Evolutionary conservation across 2,797 vertebrate species (phyloP), one percentile per base, ranked within the genome.

Genomic region (Salmo trutta): DNA sequence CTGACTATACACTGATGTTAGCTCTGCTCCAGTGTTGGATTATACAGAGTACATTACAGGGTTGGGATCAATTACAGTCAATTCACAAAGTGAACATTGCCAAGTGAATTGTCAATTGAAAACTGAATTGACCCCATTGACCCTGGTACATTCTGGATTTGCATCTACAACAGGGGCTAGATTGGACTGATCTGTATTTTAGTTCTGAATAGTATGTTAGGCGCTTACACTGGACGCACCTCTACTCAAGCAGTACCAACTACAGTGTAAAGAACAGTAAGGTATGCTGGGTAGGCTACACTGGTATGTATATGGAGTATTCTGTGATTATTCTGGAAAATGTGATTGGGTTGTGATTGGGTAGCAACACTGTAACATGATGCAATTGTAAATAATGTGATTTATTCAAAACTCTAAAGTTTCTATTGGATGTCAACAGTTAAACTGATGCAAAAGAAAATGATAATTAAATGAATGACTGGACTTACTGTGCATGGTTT

Each of bases 201-300:
- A 27, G 51, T n/a, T 73, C 29, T 80, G 74, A 82, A 70, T 52
- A 77, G 67, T 70, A 24, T 33, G 72, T 77, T 83, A 82, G 77
- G 75, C 64, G 14, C 77, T 87, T 76, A 87, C 86, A 88, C 84
- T 88, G 86, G 85, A 88, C 76, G 2, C 10, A 12, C 10, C 41
- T 47, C 41, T 12, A 56, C 27, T 77, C 2, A 69, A 80, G 62
- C 80, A 80, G 79, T 79, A 79, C 78, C 17, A 36, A 79, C 82
- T 79, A 78, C 77, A 84, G 77, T 51, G 75, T 36, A 12, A 12
- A 2, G 2, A 36, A 56, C 59, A 56, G 59, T 31, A 64, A 19
- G 64, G 21, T 12, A 29, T 56, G 24, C 41, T 56, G 52, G 54
- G 36, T 72, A 76, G 53, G 52, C 33, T 76, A 68, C 24, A 53